Conservation (phyloP, 2,888 invertebrate species). For the Parnassius orleans region DNA sequence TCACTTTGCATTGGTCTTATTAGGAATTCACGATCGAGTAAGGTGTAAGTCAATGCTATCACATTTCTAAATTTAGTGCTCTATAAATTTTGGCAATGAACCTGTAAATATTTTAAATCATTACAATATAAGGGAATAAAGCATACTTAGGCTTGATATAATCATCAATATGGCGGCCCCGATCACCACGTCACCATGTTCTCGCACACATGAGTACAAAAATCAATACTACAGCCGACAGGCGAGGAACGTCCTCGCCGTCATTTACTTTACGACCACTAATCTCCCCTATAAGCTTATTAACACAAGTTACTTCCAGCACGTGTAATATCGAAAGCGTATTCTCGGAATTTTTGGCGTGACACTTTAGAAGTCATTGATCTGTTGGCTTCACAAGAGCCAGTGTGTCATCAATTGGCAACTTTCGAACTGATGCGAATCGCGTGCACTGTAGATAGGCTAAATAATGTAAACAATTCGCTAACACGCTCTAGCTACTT, state of each 20-base stretch:
- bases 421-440: slow-evolving; percentile 22
- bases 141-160: background rate
- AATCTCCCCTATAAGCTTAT: slow-evolving; percentile 27
- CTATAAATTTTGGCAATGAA: too few species aligned
- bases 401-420: slow-evolving; percentile 30
- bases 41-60: too few species aligned
- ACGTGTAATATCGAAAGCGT: slow-evolving; percentile 29
- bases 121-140: too few species aligned
- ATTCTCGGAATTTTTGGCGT: slow-evolving; percentile 30
- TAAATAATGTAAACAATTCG: slow-evolving; percentile 22
- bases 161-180: background rate
- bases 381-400: slow-evolving; percentile 29
- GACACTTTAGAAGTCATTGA: slow-evolving; percentile 35
- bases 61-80: too few species aligned
- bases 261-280: slow-evolving; percentile 25
- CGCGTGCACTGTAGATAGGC: slow-evolving; percentile 19
- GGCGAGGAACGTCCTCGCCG: slow-evolving; percentile 9
- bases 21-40: too few species aligned
- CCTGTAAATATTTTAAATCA: too few species aligned
- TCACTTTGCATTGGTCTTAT: too few species aligned
- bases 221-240: slow-evolving; percentile 21
- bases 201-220: slow-evolving; percentile 11
- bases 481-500: slow-evolving; percentile 9
- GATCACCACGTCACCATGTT: background rate
- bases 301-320: slow-evolving; percentile 26